Evolutionary conservation across 2,797 vertebrate species (phyloP).

Genomic region (Podarcis lilfordi): DNA sequence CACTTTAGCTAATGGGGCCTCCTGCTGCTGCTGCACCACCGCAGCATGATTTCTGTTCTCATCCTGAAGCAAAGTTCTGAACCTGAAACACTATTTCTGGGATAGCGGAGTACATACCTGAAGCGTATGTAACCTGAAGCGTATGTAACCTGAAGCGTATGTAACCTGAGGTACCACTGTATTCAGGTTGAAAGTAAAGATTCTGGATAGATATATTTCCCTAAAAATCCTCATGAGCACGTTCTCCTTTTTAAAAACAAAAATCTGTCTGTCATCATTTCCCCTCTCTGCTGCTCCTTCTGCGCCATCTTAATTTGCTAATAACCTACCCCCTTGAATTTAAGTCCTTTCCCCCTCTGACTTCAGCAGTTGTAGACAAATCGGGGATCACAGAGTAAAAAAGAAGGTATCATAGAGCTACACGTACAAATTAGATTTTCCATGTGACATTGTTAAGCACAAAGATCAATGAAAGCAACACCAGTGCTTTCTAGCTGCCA

Average conservation of each 20-base stretch:
- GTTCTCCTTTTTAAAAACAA: background rate
- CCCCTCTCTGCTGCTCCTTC: background rate
- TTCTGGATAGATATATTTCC: background rate
- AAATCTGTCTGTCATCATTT: background rate
- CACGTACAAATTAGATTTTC: background rate
- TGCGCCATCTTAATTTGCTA: background rate
- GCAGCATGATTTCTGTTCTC: too few species aligned
- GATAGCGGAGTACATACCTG: too few species aligned
- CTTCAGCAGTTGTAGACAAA: background rate
- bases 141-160: too few species aligned
- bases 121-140: too few species aligned
- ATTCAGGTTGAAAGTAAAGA: background rate
- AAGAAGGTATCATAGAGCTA: background rate
- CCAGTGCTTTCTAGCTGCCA: background rate
- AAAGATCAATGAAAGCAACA: background rate
- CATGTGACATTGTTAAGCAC: background rate
- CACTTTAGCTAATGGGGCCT: too few species aligned
- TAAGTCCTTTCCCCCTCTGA: background rate
- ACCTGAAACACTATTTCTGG: too few species aligned
- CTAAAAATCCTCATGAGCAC: background rate
- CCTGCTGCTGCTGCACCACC: too few species aligned
- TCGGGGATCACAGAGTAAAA: background rate
- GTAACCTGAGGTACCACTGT: too few species aligned
- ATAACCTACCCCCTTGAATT: background rate
- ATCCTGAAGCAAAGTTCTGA: too few species aligned